These are phyloP conservation scores for Typhlichthys eigenmanni DNA, from an alignment of 2,797 vertebrate genomes.

Conservation along the genomic window DNA sequence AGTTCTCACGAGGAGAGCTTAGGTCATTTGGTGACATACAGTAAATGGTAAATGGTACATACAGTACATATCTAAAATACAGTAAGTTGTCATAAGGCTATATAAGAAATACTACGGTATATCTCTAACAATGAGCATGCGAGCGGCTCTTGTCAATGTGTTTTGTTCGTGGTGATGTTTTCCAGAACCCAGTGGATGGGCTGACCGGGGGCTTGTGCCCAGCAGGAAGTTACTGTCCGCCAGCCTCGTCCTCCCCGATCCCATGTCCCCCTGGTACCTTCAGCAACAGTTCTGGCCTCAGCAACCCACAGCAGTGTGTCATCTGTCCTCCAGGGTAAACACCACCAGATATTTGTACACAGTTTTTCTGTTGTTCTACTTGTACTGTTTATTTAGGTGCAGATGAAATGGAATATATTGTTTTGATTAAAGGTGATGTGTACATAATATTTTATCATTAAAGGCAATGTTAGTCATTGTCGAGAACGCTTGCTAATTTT, in stretches of 20 bases:
- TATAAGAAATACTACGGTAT: no score
- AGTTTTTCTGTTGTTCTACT: neutral
- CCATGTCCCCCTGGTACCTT: slow-evolving; percentile 85
- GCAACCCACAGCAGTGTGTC: slow-evolving; percentile 74
- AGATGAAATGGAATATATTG: neutral
- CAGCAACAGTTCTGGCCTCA: slow-evolving; percentile 80
- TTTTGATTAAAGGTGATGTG: no score
- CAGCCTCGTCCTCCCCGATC: slow-evolving; percentile 74
- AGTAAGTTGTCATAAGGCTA: no score
- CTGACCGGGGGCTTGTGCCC: slow-evolving; percentile 81
- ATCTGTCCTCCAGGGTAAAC: slow-evolving; percentile 84
- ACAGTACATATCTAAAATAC: no score
- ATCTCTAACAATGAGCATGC: no score
- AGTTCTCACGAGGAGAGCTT: no score
- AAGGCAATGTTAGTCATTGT: no score
- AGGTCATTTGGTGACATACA: no score
- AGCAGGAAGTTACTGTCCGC: slow-evolving; percentile 76
- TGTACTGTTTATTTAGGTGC: neutral
- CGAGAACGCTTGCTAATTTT: no score
- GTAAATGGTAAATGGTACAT: no score
- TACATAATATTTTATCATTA: no score
- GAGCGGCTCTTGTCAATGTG: neutral
- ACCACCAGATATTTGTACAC: neutral
- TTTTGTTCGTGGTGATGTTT: neutral
- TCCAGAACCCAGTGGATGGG: slow-evolving; percentile 81